Base-by-base conservation (phyloP, 2,888 invertebrate species). In the Micoletzkya japonica region DNA sequence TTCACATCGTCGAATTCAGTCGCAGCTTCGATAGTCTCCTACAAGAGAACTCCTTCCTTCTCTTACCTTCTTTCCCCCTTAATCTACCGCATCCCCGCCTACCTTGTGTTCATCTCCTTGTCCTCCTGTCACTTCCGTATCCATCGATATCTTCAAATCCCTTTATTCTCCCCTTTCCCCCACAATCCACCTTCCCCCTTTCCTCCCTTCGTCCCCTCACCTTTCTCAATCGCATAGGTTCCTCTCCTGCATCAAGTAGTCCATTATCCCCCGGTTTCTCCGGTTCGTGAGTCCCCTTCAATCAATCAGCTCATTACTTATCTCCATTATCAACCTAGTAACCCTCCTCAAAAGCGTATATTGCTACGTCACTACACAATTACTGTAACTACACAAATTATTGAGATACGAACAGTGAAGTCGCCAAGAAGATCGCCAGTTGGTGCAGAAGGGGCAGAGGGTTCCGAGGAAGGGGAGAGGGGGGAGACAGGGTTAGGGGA, bases 241-340 rank as follows among this genome's bases (percentile, higher is more conserved):
- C 67, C 67, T 67, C 67, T n/a, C 54, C 26, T 24, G 67, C 36
- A 20, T 67, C 67, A 17, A 67, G 54, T n/a, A 67, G 67, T n/a
- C 67, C 67, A 32, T 67, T 57, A 10, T 37, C 56, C 2, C 39
- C 57, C 24, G 67, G 67, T 57, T 54, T 36, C 44, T 67, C 56
- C 7, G 67, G 67, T 20, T 34, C 49, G 28, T 32, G 4, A 20
- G 64, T 50, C 52, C 34, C 20, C 66, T 66, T 52, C 17, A 66
- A 54, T 17, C 10, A 52, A 24, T 37, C 4, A 14, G 4, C 7
- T 60, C 28, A 52, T 52, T 50, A 26, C 2, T 50, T 50, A 24
- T 50, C 4, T 1, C n/a, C n/a, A 24, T 1, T 20, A 6, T 2
- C 2, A 2, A 57, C 10, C 26, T 44, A 44, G 20, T 44, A 20